Percentiles rank a stretch among this genome's conserved stretches.
phyloP scores from a whole-genome alignment of 2,888 invertebrate species.

The Drosophila subsilvestris region DNA sequence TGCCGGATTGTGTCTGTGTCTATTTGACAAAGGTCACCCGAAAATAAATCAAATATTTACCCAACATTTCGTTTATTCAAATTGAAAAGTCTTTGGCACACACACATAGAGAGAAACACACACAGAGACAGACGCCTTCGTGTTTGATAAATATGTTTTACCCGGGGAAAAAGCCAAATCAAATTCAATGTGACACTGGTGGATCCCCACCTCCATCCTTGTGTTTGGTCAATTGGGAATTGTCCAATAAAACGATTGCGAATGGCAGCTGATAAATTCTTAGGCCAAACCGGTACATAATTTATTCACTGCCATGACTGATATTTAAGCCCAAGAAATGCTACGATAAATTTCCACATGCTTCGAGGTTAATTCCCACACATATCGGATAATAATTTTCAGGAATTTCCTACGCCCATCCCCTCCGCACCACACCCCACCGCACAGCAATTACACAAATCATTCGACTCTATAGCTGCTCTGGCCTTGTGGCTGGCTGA shows the following conservation, averaged over 20 bases:
- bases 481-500: not conserved
- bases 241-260: slow-evolving; percentile 37
- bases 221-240: slow-evolving; percentile 31
- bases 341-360: slow-evolving; percentile 5
- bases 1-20: slow-evolving; percentile 27
- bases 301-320: slow-evolving; percentile 35
- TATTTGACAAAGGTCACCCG: slow-evolving; percentile 73
- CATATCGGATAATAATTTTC: slow-evolving; percentile 39
- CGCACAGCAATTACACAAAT: slow-evolving; percentile 38
- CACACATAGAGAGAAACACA: slow-evolving; percentile 7
- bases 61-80: slow-evolving; percentile 69
- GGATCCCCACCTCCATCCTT: too few species aligned
- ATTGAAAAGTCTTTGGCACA: slow-evolving; percentile 68
- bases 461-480: slow-evolving; percentile 5
- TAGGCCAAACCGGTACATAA: slow-evolving; percentile 20
- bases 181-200: slow-evolving; percentile 48
- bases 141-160: slow-evolving; percentile 72
- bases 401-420: not conserved
- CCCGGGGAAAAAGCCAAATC: slow-evolving; percentile 43
- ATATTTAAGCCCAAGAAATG: slow-evolving; percentile 32
- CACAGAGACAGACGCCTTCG: slow-evolving; percentile 60
- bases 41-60: slow-evolving; percentile 77
- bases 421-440: too few species aligned
- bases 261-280: slow-evolving; percentile 14
- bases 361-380: slow-evolving; percentile 16